A percentile compares a stretch with the other conserved stretches of the same genome.
phyloP scores from a whole-genome alignment of 2,797 vertebrate species.

The Acrossocheilus wenchowensis region DNA sequence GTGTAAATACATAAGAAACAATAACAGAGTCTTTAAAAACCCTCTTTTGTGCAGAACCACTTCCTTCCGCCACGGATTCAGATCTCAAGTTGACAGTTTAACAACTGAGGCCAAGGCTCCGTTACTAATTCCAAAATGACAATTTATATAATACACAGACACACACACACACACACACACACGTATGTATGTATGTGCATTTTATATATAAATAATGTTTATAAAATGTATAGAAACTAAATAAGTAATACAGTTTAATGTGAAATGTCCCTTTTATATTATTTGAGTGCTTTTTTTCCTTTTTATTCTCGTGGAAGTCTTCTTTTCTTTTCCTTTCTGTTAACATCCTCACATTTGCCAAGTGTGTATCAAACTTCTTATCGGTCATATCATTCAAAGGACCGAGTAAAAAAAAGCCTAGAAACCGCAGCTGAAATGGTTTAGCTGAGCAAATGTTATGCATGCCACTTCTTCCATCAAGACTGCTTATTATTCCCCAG shows the following conservation, averaged over 20 bases:
- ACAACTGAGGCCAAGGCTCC: neutral
- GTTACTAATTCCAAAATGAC: neutral
- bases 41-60: neutral
- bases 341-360: constrained; percentile 61
- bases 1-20: too few species aligned
- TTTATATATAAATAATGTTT: too few species aligned
- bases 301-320: neutral
- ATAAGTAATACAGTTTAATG: neutral
- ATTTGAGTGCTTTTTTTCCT: neutral
- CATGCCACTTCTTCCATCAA: constrained; percentile 59
- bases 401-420: constrained; percentile 39
- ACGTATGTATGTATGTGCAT: too few species aligned
- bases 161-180: too few species aligned
- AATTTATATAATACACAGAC: too few species aligned
- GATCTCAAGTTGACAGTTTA: neutral
- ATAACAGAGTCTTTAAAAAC: too few species aligned
- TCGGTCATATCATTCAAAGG: constrained; percentile 55
- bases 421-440: constrained; percentile 51
- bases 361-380: constrained; percentile 38
- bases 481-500: constrained; percentile 60
- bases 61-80: neutral
- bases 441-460: constrained; percentile 54
- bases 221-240: too few species aligned
- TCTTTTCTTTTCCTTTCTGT: constrained; percentile 52
- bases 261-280: neutral